Percentiles rank a stretch among this genome's conserved stretches.
phyloP scores from a whole-genome alignment of 30 jellyfish, hydroid and myxozoan genomes.

The Aurelia sp. region DNA sequence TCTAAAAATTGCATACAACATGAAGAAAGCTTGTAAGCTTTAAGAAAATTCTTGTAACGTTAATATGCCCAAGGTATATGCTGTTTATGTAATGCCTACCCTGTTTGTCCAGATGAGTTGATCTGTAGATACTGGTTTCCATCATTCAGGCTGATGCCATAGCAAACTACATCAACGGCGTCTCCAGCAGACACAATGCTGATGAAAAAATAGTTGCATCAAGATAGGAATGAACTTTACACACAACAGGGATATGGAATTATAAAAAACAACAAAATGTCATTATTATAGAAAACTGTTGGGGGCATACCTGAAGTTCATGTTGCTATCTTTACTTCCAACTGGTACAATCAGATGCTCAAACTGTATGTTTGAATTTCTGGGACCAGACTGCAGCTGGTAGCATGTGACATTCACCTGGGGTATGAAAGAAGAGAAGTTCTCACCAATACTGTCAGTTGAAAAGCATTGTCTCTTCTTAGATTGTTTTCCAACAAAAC shows the following conservation, averaged over 20 bases:
- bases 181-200: conserved; percentile 59
- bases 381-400: conserved; percentile 37
- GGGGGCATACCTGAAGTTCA: conserved; percentile 27
- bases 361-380: conserved; percentile 32
- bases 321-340: conserved; percentile 29
- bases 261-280: neutral
- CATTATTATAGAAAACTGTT: too few species aligned
- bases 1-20: too few species aligned
- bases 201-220: neutral
- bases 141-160: conserved; percentile 50
- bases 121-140: conserved; percentile 28
- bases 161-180: conserved; percentile 51
- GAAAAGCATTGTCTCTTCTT: neutral
- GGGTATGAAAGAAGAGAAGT: neutral
- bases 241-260: neutral
- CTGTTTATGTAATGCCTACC: conserved; percentile 10
- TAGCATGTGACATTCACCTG: conserved; percentile 60
- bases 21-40: too few species aligned
- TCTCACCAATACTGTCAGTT: neutral
- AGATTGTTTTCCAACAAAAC: too few species aligned
- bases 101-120: conserved; percentile 67
- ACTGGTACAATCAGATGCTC: conserved; percentile 16
- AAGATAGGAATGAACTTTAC: neutral
- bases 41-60: too few species aligned
- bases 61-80: too few species aligned